Evolutionary conservation across 2,797 vertebrate genomes (phyloP), one percentile per base, ranked within the genome.

Genomic region (Tamandua tetradactyla): DNA sequence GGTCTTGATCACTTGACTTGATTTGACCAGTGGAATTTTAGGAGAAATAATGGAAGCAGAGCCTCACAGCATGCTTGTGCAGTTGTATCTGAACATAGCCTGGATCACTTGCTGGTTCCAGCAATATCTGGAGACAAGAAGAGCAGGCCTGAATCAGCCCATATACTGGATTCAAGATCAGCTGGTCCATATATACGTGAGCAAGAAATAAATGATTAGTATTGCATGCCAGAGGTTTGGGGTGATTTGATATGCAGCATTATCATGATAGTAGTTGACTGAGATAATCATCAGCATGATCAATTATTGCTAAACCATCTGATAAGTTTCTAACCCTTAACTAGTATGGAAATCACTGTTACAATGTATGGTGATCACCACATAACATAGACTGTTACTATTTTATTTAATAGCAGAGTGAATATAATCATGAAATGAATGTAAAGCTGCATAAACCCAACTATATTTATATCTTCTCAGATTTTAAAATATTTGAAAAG

Each of bases 381-480:
- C n/a, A n/a, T 7, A 40, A 75, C 42, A 84, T 44, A 17, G 75
- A 83, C 44, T 80, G 42, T 55, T 95, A 75, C 86, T 89, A 49
- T 96, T 97, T 94, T 89, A 91, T 97, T 89, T 87, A 96, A 95
- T 1, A 88, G 14, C 55, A 37, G 7, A 84, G 80, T 93, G 81
- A 95, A 96, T 93, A 94, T 66, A 94, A 83, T 62, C 91, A 75
- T 91, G 86, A 96, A 92, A 68, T 81, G 0, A 95, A 17, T 8
- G 87, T 44, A 49, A 96, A 90, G 0, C 83, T 96, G 71, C 37
- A 80, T 82, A n/a, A 93, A 66, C 23, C 13, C 17, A 69, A 89
- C 4, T 35, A 27, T 20, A 76, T 85, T 80, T 52, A 17, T 84
- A 9, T 49, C 71, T 72, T 12, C 7, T 86, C 10, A 59, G 18